Conservation (phyloP, 2,797 vertebrate genomes). For the Tokudaia tokunoshimensis region DNA sequence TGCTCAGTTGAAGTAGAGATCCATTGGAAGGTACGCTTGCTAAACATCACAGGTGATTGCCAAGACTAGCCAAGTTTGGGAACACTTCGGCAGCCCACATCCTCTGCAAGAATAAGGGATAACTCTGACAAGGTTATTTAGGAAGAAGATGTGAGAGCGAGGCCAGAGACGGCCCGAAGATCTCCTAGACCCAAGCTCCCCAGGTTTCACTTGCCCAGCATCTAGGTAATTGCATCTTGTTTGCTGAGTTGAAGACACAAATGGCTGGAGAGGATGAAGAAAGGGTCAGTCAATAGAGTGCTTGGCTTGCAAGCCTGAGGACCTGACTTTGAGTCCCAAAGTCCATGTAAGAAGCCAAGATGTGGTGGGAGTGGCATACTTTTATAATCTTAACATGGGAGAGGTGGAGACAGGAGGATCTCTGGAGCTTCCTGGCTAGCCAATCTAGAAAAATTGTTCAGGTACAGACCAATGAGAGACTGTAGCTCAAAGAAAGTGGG, state of each 20-base stretch:
- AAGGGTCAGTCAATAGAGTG: not conserved
- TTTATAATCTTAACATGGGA: not conserved
- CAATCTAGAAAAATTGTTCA: not conserved
- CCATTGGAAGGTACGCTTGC: not conserved
- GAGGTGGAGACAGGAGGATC: not conserved
- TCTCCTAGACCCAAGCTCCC: not conserved
- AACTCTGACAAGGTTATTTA: not conserved
- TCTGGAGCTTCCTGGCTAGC: not conserved
- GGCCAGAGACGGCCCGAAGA: not conserved
- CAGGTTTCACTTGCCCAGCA: not conserved
- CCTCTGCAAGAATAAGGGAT: not conserved
- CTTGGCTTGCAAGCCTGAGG: not conserved
- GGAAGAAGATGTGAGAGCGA: not conserved
- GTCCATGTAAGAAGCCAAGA: not conserved
- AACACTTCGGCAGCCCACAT: not conserved
- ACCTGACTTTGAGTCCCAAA: not conserved
- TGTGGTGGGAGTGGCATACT: not conserved
- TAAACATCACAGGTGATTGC: constrained; percentile 22
- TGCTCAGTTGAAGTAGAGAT: not conserved
- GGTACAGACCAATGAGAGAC: not conserved
- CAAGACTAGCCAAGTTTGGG: not conserved
- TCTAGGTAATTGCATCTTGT: not conserved
- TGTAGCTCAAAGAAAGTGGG: not conserved
- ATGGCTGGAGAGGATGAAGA: not conserved
- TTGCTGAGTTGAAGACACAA: not conserved